Conservation (phyloP, 1,140 invertebrate genomes). For the Saccostrea echinata region DNA sequence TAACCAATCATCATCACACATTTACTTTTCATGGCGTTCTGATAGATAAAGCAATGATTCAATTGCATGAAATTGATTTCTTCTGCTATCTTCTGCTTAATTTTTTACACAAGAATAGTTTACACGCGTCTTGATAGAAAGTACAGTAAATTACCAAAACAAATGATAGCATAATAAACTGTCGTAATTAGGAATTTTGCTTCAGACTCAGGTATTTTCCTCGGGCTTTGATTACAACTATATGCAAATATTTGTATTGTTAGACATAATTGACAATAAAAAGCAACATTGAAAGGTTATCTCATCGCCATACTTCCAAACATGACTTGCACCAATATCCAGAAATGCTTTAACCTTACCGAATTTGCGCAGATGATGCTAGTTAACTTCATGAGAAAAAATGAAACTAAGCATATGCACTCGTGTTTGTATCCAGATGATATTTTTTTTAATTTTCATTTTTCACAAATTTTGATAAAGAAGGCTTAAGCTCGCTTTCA, state of each 20-base stretch:
- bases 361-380: neutral
- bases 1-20: conserved; percentile 21
- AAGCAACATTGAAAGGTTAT: neutral
- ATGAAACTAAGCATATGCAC: neutral
- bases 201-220: conserved; percentile 15
- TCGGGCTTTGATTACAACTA: conserved; percentile 11
- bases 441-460: neutral
- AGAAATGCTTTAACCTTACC: neutral
- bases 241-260: conserved; percentile 21
- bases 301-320: neutral
- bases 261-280: conserved; percentile 9
- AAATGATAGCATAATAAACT: conserved; percentile 13
- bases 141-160: conserved; percentile 21
- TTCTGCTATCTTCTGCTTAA: neutral
- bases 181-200: conserved; percentile 1
- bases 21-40: conserved; percentile 28
- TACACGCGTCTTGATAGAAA: conserved; percentile 4
- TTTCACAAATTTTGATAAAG: too few species aligned
- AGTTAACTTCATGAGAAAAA: neutral
- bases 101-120: neutral
- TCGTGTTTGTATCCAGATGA: neutral
- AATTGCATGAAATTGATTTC: conserved; percentile 30
- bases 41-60: conserved; percentile 35
- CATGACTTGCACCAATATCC: conserved; percentile 10
- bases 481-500: too few species aligned